Percentiles rank a stretch among this genome's conserved stretches.
phyloP scores from a whole-genome alignment of 2,888 invertebrate species.

The Allygus modestus region DNA sequence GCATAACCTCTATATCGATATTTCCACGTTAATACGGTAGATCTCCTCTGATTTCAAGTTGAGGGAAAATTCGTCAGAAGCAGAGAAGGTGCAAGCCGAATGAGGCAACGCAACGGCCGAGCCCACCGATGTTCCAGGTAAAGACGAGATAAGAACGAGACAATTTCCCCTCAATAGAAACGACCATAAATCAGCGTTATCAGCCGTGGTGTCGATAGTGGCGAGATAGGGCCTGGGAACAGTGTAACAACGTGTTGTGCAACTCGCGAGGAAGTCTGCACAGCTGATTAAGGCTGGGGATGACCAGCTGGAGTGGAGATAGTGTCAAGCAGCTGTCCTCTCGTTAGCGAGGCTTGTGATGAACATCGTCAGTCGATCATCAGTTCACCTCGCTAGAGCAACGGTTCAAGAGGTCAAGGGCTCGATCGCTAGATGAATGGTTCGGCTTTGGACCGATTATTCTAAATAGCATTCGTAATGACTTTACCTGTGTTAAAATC shows the following conservation, averaged over 20 bases:
- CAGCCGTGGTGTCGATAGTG: slow-evolving; percentile 6
- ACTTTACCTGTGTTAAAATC: no score
- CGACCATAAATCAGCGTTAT: slow-evolving; percentile 35
- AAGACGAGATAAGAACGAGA: slow-evolving; percentile 27
- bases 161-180: slow-evolving; percentile 19
- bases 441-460: no score
- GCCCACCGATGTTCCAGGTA: slow-evolving; percentile 25
- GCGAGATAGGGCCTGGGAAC: not conserved
- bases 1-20: no score
- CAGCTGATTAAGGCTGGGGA: not conserved
- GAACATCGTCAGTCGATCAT: no score
- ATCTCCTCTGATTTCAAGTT: no score
- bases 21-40: no score
- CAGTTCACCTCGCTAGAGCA: no score
- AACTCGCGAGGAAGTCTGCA: slow-evolving; percentile 6
- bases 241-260: slow-evolving; percentile 1
- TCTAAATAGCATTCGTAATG: no score
- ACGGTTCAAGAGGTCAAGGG: no score
- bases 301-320: not conserved
- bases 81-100: no score
- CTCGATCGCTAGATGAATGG: no score
- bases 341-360: not conserved
- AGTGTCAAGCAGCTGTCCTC: not conserved
- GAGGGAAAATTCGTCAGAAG: no score
- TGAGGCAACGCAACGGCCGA: not conserved